Percentiles rank a stretch among this genome's conserved stretches.
Evolutionary conservation across 2,888 invertebrate genomes (phyloP).

Genomic region (Meteorus cinctellus): DNA sequence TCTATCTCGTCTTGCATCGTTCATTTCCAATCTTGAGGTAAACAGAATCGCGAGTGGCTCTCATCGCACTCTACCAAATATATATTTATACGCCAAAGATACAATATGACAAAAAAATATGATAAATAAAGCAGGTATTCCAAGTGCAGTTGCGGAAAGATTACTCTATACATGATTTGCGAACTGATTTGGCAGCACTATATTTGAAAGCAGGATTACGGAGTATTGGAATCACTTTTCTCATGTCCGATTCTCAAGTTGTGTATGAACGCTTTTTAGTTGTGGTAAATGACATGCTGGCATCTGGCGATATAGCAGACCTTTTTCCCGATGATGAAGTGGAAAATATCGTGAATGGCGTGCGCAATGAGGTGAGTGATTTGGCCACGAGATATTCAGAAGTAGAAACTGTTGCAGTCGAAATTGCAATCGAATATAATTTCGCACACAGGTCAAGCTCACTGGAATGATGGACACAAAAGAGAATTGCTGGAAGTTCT

Average conservation of each 20-base stretch:
- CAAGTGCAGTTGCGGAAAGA: conserved; percentile 94
- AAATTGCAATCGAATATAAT: conserved; percentile 7
- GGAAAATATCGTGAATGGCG: conserved; percentile 87
- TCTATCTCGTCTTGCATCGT: conserved; percentile 89
- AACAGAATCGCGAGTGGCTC: conserved; percentile 27
- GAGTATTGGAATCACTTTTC: conserved; percentile 87
- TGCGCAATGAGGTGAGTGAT: conserved; percentile 80
- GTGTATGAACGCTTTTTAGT: conserved; percentile 93
- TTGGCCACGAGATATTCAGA: neutral
- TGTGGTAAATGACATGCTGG: conserved; percentile 92
- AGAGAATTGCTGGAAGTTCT: conserved; percentile 97
- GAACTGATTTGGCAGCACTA: conserved; percentile 82
- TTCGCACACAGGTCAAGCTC: conserved; percentile 79
- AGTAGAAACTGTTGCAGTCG: neutral
- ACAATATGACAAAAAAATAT: conserved; percentile 7
- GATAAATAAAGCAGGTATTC: conserved; percentile 78
- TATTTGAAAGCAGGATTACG: conserved; percentile 92
- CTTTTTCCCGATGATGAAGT: conserved; percentile 92
- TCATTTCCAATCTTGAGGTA: conserved; percentile 88
- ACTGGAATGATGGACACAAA: conserved; percentile 87
- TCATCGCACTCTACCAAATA: conserved; percentile 5
- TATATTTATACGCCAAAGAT: conserved; percentile 9
- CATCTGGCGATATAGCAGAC: conserved; percentile 95
- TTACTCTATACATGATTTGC: conserved; percentile 87
- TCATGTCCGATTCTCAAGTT: conserved; percentile 96